Conservation (phyloP, 2,797 vertebrate genomes). For the Hyperoplus immaculatus region DNA sequence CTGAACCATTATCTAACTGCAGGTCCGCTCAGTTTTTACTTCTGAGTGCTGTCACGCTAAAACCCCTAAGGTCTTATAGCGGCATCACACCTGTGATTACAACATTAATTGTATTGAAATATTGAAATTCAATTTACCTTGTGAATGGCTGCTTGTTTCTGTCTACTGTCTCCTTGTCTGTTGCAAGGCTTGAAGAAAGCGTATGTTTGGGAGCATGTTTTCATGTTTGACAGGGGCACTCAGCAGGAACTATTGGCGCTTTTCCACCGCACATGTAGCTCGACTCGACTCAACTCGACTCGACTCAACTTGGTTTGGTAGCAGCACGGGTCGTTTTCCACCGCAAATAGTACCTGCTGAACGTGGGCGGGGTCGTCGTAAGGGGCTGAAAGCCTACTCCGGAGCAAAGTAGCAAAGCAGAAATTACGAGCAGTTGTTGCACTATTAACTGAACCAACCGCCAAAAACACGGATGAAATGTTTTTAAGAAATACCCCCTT, state of each 20-base stretch:
- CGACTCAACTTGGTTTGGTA: too few species aligned
- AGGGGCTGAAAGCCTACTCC: too few species aligned
- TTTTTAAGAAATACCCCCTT: too few species aligned
- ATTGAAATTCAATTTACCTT: background rate
- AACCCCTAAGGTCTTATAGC: background rate
- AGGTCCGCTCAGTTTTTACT: slow-evolving; percentile 38
- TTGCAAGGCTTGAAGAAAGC: background rate
- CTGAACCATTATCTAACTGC: slow-evolving; percentile 30
- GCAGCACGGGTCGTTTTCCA: too few species aligned
- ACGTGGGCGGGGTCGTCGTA: too few species aligned
- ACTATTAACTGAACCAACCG: too few species aligned
- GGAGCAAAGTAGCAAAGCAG: too few species aligned
- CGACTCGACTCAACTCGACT: too few species aligned
- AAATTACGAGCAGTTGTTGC: too few species aligned
- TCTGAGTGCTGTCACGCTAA: slow-evolving; percentile 28
- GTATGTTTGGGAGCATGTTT: slow-evolving; percentile 10
- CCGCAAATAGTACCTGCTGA: too few species aligned
- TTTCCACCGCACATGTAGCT: too few species aligned
- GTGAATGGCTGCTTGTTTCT: slow-evolving; percentile 12
- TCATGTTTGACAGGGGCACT: background rate
- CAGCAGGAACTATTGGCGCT: background rate
- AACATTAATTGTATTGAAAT: background rate
- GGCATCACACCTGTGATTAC: background rate
- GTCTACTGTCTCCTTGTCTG: background rate
- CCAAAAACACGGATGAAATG: too few species aligned